These are phyloP conservation scores for Sarcophaga peregrina DNA, from an alignment of 1,140 invertebrate genomes.

Conservation along the genomic window DNA sequence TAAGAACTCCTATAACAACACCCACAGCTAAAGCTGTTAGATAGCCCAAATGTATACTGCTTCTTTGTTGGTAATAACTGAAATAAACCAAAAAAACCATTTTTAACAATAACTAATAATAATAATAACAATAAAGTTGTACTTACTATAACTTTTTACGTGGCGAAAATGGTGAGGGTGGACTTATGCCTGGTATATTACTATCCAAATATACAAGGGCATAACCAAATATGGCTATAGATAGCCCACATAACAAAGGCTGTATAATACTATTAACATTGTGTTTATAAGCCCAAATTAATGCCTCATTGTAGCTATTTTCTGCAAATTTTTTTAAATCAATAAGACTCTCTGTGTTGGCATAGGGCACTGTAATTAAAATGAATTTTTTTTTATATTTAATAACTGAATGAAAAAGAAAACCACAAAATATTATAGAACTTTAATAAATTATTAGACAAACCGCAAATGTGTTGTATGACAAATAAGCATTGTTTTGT, in stretches of 20 bases:
- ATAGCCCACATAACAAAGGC: slow-evolving; percentile 57
- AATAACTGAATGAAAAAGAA: too few species aligned
- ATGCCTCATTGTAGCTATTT: neutral
- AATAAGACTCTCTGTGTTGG: neutral
- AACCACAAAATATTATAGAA: too few species aligned
- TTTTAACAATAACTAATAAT: slow-evolving; percentile 11
- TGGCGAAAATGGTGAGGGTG: slow-evolving; percentile 68
- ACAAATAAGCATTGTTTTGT: too few species aligned
- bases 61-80: slow-evolving; percentile 50
- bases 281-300: slow-evolving; percentile 50
- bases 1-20: slow-evolving; percentile 51
- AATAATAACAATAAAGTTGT: slow-evolving; percentile 15
- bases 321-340: neutral
- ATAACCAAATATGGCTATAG: slow-evolving; percentile 64
- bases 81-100: slow-evolving; percentile 24
- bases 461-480: too few species aligned
- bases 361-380: slow-evolving; percentile 24
- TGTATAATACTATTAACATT: slow-evolving; percentile 51
- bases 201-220: slow-evolving; percentile 69
- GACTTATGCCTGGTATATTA: slow-evolving; percentile 67
- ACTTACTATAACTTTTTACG: slow-evolving; percentile 56
- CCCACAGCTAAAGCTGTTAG: slow-evolving; percentile 53
- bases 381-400: neutral
- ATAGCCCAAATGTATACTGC: slow-evolving; percentile 53
- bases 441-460: too few species aligned